Evolutionary conservation across 2,113 vertebrate genomes (phyloP).

Genomic region (Bothrops jararaca): DNA sequence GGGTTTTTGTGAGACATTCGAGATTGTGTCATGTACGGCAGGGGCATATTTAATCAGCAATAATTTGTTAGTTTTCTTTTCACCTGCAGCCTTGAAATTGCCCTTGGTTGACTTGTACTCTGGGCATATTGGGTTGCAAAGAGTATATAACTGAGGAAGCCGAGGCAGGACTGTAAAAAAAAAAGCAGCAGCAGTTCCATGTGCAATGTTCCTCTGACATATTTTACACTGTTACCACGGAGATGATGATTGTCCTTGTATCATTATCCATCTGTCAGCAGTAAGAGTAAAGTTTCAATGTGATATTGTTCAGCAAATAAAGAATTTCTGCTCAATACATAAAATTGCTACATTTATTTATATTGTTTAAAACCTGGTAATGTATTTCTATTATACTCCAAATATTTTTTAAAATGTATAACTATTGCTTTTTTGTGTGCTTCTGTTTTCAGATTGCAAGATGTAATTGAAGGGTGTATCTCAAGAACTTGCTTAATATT

Average conservation of each 20-base stretch:
- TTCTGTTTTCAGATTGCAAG: neutral
- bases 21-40: neutral
- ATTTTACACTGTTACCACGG: conserved; percentile 72
- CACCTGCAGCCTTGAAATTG: conserved; percentile 65
- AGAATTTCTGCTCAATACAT: conserved; percentile 70
- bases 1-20: neutral
- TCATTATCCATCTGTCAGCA: conserved; percentile 75
- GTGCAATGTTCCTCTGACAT: conserved; percentile 76
- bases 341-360: conserved; percentile 68
- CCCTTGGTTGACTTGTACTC: conserved; percentile 67
- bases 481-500: neutral
- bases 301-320: conserved; percentile 71
- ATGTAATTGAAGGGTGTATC: neutral
- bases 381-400: neutral
- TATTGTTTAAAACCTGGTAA: neutral
- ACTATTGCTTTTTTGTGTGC: neutral
- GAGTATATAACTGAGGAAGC: conserved; percentile 70
- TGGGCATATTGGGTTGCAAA: conserved; percentile 70
- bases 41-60: neutral
- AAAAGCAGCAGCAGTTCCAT: conserved; percentile 50
- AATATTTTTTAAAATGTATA: neutral
- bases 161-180: conserved; percentile 66
- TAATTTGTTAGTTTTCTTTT: neutral
- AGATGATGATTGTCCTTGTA: conserved; percentile 65
- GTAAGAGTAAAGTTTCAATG: conserved; percentile 70